Base-by-base conservation (phyloP, 1,140 invertebrate species). In the Popillia japonica region DNA sequence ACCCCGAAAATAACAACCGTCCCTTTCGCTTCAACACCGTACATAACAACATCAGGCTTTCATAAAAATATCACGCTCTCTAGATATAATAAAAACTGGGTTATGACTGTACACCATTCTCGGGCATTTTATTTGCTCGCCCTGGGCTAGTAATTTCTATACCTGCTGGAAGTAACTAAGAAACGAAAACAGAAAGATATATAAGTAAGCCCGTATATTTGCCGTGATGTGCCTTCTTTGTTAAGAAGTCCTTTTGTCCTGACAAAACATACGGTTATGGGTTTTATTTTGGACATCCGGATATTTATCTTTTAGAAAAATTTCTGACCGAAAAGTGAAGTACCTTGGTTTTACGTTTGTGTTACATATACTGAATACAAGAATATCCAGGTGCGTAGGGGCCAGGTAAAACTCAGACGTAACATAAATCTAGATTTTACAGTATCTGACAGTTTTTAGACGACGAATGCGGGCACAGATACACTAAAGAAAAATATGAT, bases 251-350 rank as follows among this genome's bases (percentile, higher is more conserved):
- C 22, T 22, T 68, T 68, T 68, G 61, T 68, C 61, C 20, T 34
- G 61, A 68, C 61, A 34, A 68, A 68, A 68, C 14, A 10, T 68
- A 68, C 61, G 61, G 11, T 68, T 34, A 68, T 34, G 61, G 61
- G 17, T 34, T 34, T 20, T 22, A 68, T 34, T 68, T 27, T 68
- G 27, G 61, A 34, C 27, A 22, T 27, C 20, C 61, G 61, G 61
- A 68, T 68, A 68, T 68, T 68, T 68, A 68, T 68, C 61, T 68
- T 68, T 68, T 68, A 68, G 20, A 68, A 14, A 68, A 68, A 68
- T 27, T 68, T 68, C 27, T 68, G 17, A 27, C 61, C 61, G 61
- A 68, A 34, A 68, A 22, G 61, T 68, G 61, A 68, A 68, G 61
- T 68, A 68, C 48, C 48, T 14, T 7, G 11, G 48, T 17, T 17